Base-by-base conservation (phyloP, 1,140 invertebrate species). In the Sinonovacula constricta region DNA sequence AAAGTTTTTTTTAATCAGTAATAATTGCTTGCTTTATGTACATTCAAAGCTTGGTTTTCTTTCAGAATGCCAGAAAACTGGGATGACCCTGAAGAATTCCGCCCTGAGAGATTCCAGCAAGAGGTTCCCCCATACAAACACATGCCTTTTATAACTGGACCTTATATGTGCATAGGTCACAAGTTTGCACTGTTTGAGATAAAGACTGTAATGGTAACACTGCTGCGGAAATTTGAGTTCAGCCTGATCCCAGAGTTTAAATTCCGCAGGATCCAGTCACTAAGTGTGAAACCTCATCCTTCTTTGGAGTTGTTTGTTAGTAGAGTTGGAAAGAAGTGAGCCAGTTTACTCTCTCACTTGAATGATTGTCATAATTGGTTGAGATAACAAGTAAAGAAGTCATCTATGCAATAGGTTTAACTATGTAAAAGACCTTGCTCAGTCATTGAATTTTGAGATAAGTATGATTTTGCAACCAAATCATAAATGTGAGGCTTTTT, bases 121-220 rank as follows among this genome's bases (percentile, higher is more conserved):
- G 68, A 81, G 1, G 54, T 68, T n/a, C 77, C 79, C 18, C 56
- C 60, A 1, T 85, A 82, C 56, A 71, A 56, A 33, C 85, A 81
- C 56, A 34, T 87, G 26, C 87, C 87, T 4, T 88, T 88, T 78
- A 75, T 57, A 31, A 66, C 80, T 18, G 87, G 87, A 31, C 79
- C 82, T 18, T 81, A 82, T 39, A 86, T 85, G 81, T 85, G 82
- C 65, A 83, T 86, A 36, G 85, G 86, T 5, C 53, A 85, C 59
- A 81, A 77, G 36, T 88, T 86, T 79, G 81, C 85, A 26, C 66
- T 86, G 60, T 71, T 83, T 26, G 87, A 88, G 62, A 83, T 83
- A 65, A 86, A 84, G 62, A 79, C 81, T 10, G 81, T 85, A 3
- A 51, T 88, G n/a, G 75, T 83, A 15, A 39, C 62, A 7, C 63